These are phyloP conservation scores for Virgularia gustaviana DNA, from an alignment of 92 coral and sea anemone genomes.

Conservation along the genomic window DNA sequence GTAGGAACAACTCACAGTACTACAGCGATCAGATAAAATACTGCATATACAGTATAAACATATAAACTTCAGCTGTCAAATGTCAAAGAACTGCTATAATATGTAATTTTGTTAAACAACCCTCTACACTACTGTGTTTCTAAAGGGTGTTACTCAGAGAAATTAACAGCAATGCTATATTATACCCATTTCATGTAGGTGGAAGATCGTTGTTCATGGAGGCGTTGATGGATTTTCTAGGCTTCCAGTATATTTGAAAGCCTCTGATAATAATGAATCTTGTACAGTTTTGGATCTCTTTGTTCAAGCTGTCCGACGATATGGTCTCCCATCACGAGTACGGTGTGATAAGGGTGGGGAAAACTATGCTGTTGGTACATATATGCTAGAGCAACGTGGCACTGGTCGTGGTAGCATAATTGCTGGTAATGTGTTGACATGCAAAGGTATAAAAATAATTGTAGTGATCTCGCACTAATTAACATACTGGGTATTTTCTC, in stretches of 20 bases:
- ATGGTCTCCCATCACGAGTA: conserved; percentile 48
- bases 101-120: not conserved
- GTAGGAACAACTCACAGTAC: conserved; percentile 29
- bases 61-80: not conserved
- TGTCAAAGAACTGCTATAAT: not conserved
- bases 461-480: conserved; percentile 13
- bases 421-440: conserved; percentile 31
- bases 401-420: conserved; percentile 41
- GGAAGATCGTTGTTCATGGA: conserved; percentile 47
- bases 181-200: conserved; percentile 15
- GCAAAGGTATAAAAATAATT: conserved; percentile 12
- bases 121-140: not conserved
- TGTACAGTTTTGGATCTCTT: conserved; percentile 39
- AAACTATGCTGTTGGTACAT: conserved; percentile 40
- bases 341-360: conserved; percentile 51
- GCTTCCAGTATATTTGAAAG: conserved; percentile 33
- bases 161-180: not conserved
- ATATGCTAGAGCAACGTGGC: conserved; percentile 33
- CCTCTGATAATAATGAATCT: conserved; percentile 30
- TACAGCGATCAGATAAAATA: not conserved
- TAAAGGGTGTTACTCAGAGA: not conserved
- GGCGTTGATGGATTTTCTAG: conserved; percentile 48
- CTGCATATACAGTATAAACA: not conserved
- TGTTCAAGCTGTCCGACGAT: conserved; percentile 36
- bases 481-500: conserved; percentile 9